Conservation (phyloP, 2,797 vertebrate genomes). For the Halcyon smyrnensis region DNA sequence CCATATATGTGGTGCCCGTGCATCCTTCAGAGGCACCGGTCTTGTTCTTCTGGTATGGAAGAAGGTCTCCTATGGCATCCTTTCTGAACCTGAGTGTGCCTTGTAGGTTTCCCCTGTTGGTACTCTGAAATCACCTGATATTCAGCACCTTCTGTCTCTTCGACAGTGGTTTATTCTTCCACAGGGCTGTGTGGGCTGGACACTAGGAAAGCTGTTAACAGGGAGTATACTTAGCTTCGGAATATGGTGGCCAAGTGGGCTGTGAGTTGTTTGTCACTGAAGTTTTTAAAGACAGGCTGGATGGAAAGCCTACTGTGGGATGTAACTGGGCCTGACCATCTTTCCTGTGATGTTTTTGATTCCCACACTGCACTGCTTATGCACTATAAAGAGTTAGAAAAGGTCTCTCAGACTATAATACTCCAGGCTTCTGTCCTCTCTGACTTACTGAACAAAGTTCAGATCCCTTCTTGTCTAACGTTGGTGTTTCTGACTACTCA, state of each 20-base stretch:
- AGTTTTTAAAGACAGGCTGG: background rate
- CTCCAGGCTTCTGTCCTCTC: background rate
- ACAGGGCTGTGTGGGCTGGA: background rate
- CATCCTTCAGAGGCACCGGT: background rate
- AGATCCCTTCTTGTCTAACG: background rate
- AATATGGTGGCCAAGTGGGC: background rate
- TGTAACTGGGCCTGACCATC: background rate
- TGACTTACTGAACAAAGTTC: background rate
- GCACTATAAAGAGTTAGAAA: background rate
- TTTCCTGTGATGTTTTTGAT: background rate
- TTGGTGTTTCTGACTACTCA: slow-evolving; percentile 1
- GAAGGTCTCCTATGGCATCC: background rate
- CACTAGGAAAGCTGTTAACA: background rate
- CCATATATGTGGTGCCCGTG: fast-evolving
- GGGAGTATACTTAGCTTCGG: background rate
- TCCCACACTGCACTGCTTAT: background rate
- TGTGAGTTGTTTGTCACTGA: background rate
- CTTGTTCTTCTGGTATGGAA: background rate
- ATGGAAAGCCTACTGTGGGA: background rate
- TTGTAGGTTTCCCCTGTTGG: background rate
- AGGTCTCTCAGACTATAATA: background rate
- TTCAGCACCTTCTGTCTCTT: background rate
- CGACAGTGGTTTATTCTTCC: background rate
- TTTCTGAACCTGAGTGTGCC: background rate
- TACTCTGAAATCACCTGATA: background rate